A percentile compares a stretch with the other conserved stretches of the same genome.
These are phyloP conservation scores for Ariolimax columbianus DNA, from an alignment of 2,888 invertebrate species.

Conservation along the genomic window DNA sequence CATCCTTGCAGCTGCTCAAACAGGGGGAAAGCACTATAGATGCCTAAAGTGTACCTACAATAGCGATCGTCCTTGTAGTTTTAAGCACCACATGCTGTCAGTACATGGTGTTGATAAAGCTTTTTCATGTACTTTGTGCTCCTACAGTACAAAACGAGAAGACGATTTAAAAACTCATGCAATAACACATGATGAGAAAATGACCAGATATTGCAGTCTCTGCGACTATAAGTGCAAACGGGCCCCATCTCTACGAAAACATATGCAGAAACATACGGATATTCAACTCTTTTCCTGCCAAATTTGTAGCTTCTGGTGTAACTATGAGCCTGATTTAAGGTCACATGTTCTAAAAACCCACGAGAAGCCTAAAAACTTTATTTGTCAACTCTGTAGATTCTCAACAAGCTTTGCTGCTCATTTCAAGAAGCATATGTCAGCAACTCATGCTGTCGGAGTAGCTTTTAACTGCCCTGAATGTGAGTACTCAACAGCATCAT, in stretches of 20 bases:
- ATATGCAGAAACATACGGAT: conserved; percentile 29
- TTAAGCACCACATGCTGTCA: conserved; percentile 37
- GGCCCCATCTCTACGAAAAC: conserved; percentile 17
- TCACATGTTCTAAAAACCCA: conserved; percentile 30
- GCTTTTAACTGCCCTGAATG: conserved; percentile 25
- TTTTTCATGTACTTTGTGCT: conserved; percentile 28
- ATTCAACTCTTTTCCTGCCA: conserved; percentile 27
- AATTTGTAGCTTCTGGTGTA: conserved; percentile 25
- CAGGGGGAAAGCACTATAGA: background rate
- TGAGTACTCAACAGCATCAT: conserved; percentile 7
- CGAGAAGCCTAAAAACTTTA: conserved; percentile 17
- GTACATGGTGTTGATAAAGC: conserved; percentile 27
- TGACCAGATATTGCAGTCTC: conserved; percentile 18
- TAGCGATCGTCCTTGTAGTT: conserved; percentile 11
- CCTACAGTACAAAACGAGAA: conserved; percentile 30
- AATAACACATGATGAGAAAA: conserved; percentile 15
- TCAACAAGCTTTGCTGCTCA: background rate
- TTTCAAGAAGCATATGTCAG: conserved; percentile 32
- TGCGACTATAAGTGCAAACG: conserved; percentile 38
- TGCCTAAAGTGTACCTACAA: conserved; percentile 5
- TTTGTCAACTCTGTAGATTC: conserved; percentile 1
- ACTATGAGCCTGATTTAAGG: conserved; percentile 34
- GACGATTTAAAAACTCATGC: conserved; percentile 36
- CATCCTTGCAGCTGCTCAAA: background rate
- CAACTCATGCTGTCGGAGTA: conserved; percentile 2